These are phyloP conservation scores for Luscinia luscinia DNA, from an alignment of 2,797 vertebrate genomes.

Conservation along the genomic window DNA sequence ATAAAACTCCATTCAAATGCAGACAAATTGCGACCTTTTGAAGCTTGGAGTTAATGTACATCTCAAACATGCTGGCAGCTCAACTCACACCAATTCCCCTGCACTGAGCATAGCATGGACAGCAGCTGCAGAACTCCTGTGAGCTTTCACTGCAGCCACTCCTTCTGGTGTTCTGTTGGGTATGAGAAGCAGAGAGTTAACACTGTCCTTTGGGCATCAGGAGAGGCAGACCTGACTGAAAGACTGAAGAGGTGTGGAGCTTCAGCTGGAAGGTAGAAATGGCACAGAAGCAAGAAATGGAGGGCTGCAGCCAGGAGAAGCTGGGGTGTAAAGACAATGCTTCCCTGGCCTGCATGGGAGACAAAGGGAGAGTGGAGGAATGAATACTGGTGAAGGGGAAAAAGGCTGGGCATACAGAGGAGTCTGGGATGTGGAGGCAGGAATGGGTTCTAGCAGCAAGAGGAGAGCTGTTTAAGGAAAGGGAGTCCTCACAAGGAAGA, in stretches of 20 bases:
- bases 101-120: rapidly evolving
- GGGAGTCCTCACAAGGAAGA: neutral
- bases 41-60: neutral
- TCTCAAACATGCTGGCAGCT: neutral
- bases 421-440: neutral
- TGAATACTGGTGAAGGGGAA: neutral
- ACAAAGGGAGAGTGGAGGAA: neutral
- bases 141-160: neutral
- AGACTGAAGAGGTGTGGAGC: neutral
- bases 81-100: neutral
- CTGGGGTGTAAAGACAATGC: neutral
- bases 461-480: neutral
- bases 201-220: neutral
- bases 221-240: neutral
- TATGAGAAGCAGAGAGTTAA: neutral
- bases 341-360: neutral
- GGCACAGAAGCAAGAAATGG: neutral
- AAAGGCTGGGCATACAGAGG: neutral
- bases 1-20: neutral
- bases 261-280: neutral
- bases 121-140: neutral
- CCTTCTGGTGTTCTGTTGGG: neutral
- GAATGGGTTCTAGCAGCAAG: neutral
- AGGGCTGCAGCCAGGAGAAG: neutral
- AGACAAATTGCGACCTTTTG: neutral